Percentiles rank a stretch among this genome's conserved stretches.
Conservation (phyloP, 2,113 vertebrate genomes). For the Candoia aspera region DNA sequence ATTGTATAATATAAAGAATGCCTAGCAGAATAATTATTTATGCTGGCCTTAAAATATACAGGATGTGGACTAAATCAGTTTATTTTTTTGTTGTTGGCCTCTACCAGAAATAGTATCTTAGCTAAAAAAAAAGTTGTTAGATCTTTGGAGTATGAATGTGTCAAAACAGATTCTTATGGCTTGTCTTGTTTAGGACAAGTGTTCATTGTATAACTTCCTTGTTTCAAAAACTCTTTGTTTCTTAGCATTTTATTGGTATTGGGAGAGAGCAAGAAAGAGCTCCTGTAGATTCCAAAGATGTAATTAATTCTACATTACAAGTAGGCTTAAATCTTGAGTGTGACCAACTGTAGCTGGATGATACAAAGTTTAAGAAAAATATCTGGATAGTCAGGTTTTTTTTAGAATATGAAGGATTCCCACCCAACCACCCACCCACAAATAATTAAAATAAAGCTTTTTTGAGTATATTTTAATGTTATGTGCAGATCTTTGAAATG, state of each 20-base stretch:
- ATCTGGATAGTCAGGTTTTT: background rate
- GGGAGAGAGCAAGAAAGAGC: slow-evolving; percentile 57
- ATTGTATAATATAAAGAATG: background rate
- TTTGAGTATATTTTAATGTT: background rate
- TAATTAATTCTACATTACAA: slow-evolving; percentile 11
- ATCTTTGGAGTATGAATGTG: background rate
- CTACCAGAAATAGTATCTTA: background rate
- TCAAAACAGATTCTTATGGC: background rate
- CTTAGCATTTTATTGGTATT: background rate
- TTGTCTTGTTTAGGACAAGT: background rate
- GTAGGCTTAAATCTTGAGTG: slow-evolving; percentile 36
- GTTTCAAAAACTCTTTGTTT: slow-evolving; percentile 7
- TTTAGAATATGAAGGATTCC: background rate
- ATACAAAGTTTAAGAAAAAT: slow-evolving; percentile 49
- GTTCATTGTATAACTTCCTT: background rate
- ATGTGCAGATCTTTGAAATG: background rate
- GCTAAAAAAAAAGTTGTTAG: background rate
- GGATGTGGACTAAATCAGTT: background rate
- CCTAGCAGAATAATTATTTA: background rate
- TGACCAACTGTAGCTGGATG: slow-evolving; percentile 49
- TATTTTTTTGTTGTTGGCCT: background rate
- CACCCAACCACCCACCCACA: accelerated
- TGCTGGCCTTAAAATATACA: background rate
- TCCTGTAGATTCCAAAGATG: slow-evolving; percentile 59
- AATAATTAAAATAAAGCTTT: background rate